These are phyloP conservation scores for Cephus pygmeus DNA, from an alignment of 2,888 invertebrate species.

Conservation along the genomic window DNA sequence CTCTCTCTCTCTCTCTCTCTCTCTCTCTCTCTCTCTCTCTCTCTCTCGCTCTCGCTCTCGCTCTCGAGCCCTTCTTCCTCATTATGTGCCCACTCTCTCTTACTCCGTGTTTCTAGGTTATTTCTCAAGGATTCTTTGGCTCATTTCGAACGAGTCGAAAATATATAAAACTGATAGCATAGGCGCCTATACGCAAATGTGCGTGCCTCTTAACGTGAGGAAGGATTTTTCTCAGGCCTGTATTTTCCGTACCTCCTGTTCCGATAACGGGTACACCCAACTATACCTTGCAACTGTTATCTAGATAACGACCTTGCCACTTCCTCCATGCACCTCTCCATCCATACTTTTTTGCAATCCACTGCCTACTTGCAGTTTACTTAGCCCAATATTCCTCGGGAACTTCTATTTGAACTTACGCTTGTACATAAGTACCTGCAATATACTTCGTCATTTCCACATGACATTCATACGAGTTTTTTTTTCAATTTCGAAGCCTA, in stretches of 20 bases:
- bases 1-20: constrained; percentile 14
- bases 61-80: constrained; percentile 6
- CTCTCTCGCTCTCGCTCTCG: constrained; percentile 21
- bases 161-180: too few relatives aligned
- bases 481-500: too few relatives aligned
- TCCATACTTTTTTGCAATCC: constrained; percentile 4
- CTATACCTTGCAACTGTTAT: constrained; percentile 60
- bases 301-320: constrained; percentile 59
- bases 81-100: too few relatives aligned
- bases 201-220: too few relatives aligned
- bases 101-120: too few relatives aligned
- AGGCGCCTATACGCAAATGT: too few relatives aligned
- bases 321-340: constrained; percentile 24
- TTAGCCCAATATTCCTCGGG: background rate
- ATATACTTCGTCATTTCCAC: too few relatives aligned
- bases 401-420: background rate
- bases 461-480: too few relatives aligned
- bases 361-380: background rate
- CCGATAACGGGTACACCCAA: constrained; percentile 27
- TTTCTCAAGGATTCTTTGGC: too few relatives aligned
- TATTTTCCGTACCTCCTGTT: too few relatives aligned
- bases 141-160: background rate
- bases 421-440: too few relatives aligned
- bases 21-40: constrained; percentile 25
- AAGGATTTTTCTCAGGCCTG: too few relatives aligned